A percentile compares a stretch with the other conserved stretches of the same genome.
Conservation (phyloP, 2,797 vertebrate genomes). For the Schizopygopsis pylzovi region DNA sequence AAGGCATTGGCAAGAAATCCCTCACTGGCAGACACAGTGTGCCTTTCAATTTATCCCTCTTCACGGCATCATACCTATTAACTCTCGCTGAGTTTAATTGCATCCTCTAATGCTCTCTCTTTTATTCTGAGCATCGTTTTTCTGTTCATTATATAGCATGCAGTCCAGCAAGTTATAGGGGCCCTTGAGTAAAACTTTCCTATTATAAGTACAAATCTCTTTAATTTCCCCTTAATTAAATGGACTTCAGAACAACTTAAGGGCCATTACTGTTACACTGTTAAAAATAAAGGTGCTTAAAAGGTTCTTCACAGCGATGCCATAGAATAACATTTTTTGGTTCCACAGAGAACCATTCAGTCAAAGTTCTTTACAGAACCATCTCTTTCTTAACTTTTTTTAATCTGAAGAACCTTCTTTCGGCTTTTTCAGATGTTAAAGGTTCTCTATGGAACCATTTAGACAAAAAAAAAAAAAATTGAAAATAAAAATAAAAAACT, state of each 20-base stretch:
- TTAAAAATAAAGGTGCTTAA: too few species aligned
- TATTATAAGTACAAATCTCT: constrained; percentile 34
- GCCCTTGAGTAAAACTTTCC: constrained; percentile 18
- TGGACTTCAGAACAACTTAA: constrained; percentile 18
- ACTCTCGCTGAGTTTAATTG: constrained; percentile 49
- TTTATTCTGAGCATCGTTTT: constrained; percentile 16
- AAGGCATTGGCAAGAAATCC: constrained; percentile 49
- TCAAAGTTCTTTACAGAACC: too few species aligned
- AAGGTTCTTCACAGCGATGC: too few species aligned
- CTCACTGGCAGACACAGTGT: constrained; percentile 44
- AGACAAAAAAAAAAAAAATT: too few species aligned
- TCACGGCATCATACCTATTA: constrained; percentile 49
- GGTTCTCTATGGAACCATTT: too few species aligned
- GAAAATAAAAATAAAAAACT: too few species aligned
- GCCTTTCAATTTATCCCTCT: constrained; percentile 49
- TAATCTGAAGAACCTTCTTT: too few species aligned
- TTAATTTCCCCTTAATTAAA: constrained; percentile 17
- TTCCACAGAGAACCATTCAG: too few species aligned
- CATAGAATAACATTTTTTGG: too few species aligned
- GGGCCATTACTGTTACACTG: not conserved
- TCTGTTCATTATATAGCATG: constrained; percentile 8
- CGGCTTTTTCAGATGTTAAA: too few species aligned
- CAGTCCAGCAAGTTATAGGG: constrained; percentile 5
- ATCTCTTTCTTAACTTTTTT: too few species aligned
- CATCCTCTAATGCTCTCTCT: constrained; percentile 30